Evolutionary conservation across 2,888 invertebrate species (phyloP).

Genomic region (Eupeodes latifasciatus): DNA sequence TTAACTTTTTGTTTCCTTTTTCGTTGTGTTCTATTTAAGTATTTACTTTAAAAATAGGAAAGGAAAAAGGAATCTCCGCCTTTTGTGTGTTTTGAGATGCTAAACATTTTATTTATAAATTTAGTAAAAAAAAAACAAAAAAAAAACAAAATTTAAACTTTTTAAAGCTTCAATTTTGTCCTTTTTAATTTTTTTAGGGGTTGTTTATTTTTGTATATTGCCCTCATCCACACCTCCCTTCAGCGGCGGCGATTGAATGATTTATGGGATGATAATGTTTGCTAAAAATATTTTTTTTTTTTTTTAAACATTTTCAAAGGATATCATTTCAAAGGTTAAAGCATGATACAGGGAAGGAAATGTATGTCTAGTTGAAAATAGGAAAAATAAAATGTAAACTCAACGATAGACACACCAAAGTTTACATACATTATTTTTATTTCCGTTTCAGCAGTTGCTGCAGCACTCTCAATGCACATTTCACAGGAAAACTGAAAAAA

Average conservation of each 20-base stretch:
- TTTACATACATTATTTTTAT: constrained; percentile 10
- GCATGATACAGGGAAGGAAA: not conserved
- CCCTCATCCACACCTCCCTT: too few species aligned
- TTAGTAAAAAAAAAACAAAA: not conserved
- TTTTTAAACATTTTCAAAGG: constrained; percentile 41
- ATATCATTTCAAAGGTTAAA: constrained; percentile 55
- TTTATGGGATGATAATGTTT: constrained; percentile 65
- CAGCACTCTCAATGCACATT: not conserved
- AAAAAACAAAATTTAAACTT: not conserved
- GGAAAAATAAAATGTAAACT: not conserved
- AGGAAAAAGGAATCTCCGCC: not conserved
- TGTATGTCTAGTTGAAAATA: not conserved
- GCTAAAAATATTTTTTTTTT: constrained; percentile 49
- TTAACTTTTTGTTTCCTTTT: not conserved
- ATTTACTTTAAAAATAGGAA: not conserved
- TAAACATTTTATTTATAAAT: not conserved
- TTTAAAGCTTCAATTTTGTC: not conserved
- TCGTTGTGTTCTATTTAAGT: too few species aligned
- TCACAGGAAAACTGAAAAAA: not conserved
- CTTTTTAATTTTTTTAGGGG: not conserved
- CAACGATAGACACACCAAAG: not conserved
- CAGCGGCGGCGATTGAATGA: constrained; percentile 28
- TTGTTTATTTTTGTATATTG: not conserved
- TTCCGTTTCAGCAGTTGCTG: not conserved
- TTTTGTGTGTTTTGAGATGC: not conserved